Evolutionary conservation across 2,797 vertebrate species (phyloP).

Genomic region (Ceryle rudis): DNA sequence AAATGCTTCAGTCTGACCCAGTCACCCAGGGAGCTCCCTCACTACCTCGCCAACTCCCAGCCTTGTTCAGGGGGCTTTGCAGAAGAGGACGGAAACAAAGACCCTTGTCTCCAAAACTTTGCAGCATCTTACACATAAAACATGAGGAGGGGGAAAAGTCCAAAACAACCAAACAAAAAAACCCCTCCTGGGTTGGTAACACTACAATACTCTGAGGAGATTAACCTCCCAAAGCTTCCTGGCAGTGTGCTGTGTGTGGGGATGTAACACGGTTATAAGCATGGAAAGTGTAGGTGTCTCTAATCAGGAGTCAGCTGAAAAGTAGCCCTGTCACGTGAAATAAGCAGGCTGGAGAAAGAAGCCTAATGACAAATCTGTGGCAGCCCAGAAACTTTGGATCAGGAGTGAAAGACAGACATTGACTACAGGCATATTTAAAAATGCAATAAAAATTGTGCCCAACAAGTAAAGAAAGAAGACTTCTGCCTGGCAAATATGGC

Average conservation of each 20-base stretch:
- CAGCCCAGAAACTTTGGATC: background rate
- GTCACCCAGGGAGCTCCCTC: background rate
- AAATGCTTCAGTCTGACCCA: rapidly evolving
- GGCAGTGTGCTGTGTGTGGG: background rate
- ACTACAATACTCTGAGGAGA: background rate
- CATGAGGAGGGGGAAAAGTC: background rate
- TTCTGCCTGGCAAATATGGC: background rate
- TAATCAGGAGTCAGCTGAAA: background rate
- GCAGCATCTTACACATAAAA: background rate
- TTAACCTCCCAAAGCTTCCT: background rate
- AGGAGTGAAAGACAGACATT: background rate
- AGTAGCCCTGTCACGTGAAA: background rate
- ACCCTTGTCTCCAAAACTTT: background rate
- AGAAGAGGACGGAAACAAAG: background rate
- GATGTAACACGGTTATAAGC: background rate
- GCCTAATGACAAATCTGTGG: background rate
- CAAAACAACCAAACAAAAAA: background rate
- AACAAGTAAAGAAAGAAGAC: background rate
- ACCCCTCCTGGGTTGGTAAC: background rate
- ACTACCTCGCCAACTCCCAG: rapidly evolving
- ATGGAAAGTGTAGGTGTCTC: background rate
- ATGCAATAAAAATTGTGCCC: background rate
- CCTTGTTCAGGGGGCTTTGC: background rate
- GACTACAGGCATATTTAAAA: background rate
- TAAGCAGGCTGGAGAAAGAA: background rate